Conservation (phyloP, 1,140 invertebrate species). For the Drosophila micromelanica region DNA sequence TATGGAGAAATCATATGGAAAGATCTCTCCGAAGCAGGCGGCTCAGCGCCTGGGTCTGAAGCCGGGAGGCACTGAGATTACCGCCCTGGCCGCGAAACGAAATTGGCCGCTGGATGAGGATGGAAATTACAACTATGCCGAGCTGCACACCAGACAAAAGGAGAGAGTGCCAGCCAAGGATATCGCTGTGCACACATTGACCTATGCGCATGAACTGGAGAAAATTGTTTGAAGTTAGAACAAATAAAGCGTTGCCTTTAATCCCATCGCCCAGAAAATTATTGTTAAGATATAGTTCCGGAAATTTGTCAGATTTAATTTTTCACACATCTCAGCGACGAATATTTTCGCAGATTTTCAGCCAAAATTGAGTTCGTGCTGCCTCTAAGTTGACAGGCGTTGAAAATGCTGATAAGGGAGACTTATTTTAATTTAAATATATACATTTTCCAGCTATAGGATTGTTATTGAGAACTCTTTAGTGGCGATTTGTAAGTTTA, state of each 20-base stretch:
- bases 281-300: conserved; percentile 34
- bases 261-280: conserved; percentile 61
- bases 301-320: conserved; percentile 81
- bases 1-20: conserved; percentile 97
- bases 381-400: conserved; percentile 62
- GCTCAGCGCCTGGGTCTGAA: conserved; percentile 94
- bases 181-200: conserved; percentile 95
- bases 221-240: conserved; percentile 94
- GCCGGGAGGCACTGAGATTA: conserved; percentile 88
- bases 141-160: conserved; percentile 88
- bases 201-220: conserved; percentile 99
- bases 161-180: conserved; percentile 94
- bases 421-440: conserved; percentile 9
- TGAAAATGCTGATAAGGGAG: conserved; percentile 31
- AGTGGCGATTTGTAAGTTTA: background rate
- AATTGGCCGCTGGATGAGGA: conserved; percentile 92
- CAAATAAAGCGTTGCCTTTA: conserved; percentile 40
- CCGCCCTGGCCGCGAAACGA: conserved; percentile 91
- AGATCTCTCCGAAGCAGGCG: conserved; percentile 94
- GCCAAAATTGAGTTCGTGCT: conserved; percentile 46
- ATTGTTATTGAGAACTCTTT: conserved; percentile 29
- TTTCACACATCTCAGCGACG: conserved; percentile 64
- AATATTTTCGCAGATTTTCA: conserved; percentile 40
- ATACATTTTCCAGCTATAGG: conserved; percentile 17
- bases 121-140: conserved; percentile 91